Percentiles rank a stretch among this genome's conserved stretches.
Evolutionary conservation across 2,113 vertebrate species (phyloP).

Genomic region (Calidris pygmaea): DNA sequence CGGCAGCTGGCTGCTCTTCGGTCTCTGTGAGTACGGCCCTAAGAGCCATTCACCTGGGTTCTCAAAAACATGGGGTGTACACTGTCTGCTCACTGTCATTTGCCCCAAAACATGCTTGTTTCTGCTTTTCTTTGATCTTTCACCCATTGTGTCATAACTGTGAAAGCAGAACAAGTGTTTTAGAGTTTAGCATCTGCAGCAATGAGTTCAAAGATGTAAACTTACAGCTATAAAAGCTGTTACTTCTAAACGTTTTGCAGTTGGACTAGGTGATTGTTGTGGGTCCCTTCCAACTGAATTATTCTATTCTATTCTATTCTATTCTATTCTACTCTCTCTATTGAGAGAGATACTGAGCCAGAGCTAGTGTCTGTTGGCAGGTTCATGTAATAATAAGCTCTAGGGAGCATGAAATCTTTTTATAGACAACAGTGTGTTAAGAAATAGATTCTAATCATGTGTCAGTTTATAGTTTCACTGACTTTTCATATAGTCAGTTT

Average conservation of each 20-base stretch:
- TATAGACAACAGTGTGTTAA: neutral
- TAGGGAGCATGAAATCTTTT: neutral
- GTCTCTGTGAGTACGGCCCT: constrained; percentile 83
- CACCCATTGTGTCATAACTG: neutral
- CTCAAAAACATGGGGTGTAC: neutral
- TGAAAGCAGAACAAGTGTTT: constrained; percentile 17
- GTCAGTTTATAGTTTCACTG: neutral
- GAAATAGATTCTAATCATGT: neutral
- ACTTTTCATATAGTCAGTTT: too few relatives aligned
- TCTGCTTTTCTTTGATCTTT: neutral
- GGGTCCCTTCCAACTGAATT: neutral
- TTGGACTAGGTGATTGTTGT: neutral
- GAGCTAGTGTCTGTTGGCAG: neutral
- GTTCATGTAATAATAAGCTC: neutral
- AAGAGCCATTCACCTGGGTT: neutral
- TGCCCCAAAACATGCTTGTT: neutral
- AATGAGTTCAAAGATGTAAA: constrained; percentile 15
- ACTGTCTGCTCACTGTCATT: neutral
- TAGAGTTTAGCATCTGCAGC: constrained; percentile 13
- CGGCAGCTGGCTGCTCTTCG: constrained; percentile 82
- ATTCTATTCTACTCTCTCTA: neutral
- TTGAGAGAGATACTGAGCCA: neutral
- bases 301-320: neutral
- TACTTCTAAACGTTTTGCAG: neutral
- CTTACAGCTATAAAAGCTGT: neutral